phyloP scores from a whole-genome alignment of 2,797 vertebrate species.

The Mus caroli region DNA sequence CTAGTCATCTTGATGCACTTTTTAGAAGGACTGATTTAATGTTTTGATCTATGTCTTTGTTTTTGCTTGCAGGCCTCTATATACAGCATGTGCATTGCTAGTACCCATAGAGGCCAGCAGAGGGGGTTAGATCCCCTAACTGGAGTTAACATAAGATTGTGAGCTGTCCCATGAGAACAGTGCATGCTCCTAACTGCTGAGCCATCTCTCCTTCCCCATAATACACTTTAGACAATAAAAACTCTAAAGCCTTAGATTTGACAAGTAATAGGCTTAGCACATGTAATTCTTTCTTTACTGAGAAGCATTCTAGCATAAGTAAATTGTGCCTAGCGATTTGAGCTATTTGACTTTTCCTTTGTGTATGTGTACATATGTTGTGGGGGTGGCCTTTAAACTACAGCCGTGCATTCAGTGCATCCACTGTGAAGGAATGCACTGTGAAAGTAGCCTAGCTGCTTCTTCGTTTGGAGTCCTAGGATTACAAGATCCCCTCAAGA shows the following conservation, averaged over 20 bases:
- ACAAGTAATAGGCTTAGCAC: background rate
- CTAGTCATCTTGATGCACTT: background rate
- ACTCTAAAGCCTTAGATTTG: constrained; percentile 14
- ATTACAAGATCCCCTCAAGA: background rate
- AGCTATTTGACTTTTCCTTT: background rate
- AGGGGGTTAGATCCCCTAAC: background rate
- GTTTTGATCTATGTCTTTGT: background rate
- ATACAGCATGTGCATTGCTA: too few relatives aligned
- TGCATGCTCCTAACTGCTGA: background rate
- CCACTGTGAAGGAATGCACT: background rate
- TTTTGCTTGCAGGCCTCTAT: background rate
- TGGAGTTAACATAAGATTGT: background rate
- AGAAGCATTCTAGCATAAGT: background rate
- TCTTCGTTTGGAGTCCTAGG: background rate
- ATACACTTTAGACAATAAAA: background rate
- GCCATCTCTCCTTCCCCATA: too few relatives aligned
- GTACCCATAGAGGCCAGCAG: background rate
- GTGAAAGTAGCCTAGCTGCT: background rate
- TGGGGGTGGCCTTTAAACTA: background rate
- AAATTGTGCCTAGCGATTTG: background rate
- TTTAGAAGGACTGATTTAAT: background rate
- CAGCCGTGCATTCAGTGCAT: background rate
- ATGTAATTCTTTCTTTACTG: background rate
- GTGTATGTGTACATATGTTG: background rate
- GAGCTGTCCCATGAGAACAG: background rate